A percentile compares a stretch with the other conserved stretches of the same genome.
Evolutionary conservation across 2,888 invertebrate species (phyloP).

Genomic region (Erebia palarica): DNA sequence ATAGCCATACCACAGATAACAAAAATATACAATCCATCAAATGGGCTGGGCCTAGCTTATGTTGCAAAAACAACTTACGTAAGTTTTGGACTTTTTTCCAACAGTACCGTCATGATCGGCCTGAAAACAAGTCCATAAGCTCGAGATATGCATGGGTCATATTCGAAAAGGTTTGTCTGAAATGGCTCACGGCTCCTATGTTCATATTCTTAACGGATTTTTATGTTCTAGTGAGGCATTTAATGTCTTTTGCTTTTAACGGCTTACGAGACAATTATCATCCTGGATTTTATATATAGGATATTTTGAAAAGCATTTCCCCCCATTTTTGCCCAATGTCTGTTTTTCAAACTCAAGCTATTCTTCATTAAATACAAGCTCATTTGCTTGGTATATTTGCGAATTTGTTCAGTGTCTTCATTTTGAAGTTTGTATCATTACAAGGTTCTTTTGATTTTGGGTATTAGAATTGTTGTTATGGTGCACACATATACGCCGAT

Average conservation of each 20-base stretch:
- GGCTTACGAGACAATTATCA: neutral
- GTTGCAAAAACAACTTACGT: neutral
- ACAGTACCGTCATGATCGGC: neutral
- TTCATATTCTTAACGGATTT: neutral
- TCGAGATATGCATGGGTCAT: neutral
- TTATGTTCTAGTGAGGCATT: neutral
- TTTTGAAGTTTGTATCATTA: neutral
- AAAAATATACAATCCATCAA: conserved; percentile 17
- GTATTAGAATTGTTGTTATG: conserved; percentile 30
- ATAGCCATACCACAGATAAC: neutral
- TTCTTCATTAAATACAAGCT: neutral
- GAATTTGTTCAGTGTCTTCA: neutral
- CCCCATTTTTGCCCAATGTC: neutral
- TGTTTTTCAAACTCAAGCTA: neutral
- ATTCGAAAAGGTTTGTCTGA: neutral
- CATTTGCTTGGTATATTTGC: neutral
- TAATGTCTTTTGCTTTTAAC: neutral
- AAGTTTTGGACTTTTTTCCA: neutral
- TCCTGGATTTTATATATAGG: neutral
- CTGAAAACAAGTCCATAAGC: neutral
- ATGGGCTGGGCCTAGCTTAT: neutral
- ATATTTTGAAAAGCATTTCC: neutral
- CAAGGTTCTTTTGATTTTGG: neutral
- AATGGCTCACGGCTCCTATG: neutral
- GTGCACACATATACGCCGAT: conserved; percentile 37